These are phyloP conservation scores for Cataglyphis rosenhaueri DNA, from an alignment of 2,888 invertebrate species.

Conservation along the genomic window DNA sequence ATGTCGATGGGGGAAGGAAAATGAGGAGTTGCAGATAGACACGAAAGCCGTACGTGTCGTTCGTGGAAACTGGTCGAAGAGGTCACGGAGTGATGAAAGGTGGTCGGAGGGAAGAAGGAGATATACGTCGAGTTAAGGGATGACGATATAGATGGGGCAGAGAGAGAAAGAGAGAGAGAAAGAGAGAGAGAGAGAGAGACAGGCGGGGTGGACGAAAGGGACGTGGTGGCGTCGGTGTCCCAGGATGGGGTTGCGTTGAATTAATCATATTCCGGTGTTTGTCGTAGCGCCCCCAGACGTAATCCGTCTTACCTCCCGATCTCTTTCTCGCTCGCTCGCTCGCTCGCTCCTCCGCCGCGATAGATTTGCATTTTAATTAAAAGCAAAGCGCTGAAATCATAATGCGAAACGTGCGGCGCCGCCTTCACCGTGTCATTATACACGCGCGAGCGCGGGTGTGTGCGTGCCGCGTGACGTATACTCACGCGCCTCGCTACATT, in stretches of 20 bases:
- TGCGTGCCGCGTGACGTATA: conserved; percentile 18
- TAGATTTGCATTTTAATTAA: conserved; percentile 89
- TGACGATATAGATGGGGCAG: conserved; percentile 59
- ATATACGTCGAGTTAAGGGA: conserved; percentile 61
- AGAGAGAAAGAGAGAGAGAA: conserved; percentile 30
- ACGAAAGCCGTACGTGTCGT: conserved; percentile 44
- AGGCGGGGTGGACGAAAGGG: conserved; percentile 49
- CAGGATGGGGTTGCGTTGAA: conserved; percentile 84
- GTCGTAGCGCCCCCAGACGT: conserved; percentile 85
- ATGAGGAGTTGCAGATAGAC: conserved; percentile 26
- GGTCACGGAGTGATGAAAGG: conserved; percentile 55
- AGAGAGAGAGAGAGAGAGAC: neutral
- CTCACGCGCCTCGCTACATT: conserved; percentile 20
- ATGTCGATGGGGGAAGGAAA: conserved; percentile 2
- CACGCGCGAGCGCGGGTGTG: conserved; percentile 26
- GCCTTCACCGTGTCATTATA: conserved; percentile 77
- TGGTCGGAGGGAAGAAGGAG: conserved; percentile 56
- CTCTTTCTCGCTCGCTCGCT: conserved; percentile 73
- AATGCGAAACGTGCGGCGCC: conserved; percentile 86
- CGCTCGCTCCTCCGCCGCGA: conserved; percentile 75
- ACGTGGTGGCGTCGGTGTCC: conserved; percentile 72
- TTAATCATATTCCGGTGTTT: conserved; percentile 86
- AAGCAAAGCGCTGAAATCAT: conserved; percentile 89
- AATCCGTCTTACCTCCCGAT: conserved; percentile 85
- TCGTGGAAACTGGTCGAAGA: conserved; percentile 65